Conservation (phyloP, 1,140 invertebrate species). For the Muscidifurax raptorellus region DNA sequence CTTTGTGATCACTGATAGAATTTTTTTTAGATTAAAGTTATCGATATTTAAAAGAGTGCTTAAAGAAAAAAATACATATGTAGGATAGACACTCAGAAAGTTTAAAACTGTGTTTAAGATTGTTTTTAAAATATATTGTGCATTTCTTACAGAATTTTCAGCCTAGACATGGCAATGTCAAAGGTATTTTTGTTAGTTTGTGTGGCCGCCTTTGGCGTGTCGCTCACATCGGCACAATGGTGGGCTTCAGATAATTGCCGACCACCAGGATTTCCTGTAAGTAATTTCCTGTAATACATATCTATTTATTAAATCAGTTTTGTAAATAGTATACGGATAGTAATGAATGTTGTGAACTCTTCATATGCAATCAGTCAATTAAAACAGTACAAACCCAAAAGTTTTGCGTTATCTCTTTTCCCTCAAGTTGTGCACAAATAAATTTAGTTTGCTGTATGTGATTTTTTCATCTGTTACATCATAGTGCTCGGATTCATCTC, state of each 20-base stretch:
- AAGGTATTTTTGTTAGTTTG: slow-evolving; percentile 16
- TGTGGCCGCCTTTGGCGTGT: neutral
- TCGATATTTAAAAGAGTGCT: neutral
- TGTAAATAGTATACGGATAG: neutral
- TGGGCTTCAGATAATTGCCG: neutral
- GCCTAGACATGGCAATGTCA: neutral
- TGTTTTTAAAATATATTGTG: neutral
- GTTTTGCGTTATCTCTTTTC: neutral
- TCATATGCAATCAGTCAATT: neutral
- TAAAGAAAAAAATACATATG: too few species aligned
- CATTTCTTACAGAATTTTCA: slow-evolving; percentile 3
- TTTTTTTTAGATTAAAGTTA: neutral
- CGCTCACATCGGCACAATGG: neutral
- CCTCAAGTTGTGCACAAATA: neutral
- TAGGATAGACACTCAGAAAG: too few species aligned
- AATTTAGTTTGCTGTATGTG: neutral
- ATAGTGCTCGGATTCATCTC: neutral
- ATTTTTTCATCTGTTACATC: neutral
- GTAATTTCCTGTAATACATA: neutral
- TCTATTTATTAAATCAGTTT: neutral
- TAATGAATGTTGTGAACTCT: neutral
- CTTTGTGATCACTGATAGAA: neutral
- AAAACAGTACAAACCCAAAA: neutral
- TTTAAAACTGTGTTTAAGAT: neutral
- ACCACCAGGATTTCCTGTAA: slow-evolving; percentile 1